These are phyloP conservation scores for Leucoma salicis DNA, from an alignment of 2,888 invertebrate genomes.

Conservation along the genomic window DNA sequence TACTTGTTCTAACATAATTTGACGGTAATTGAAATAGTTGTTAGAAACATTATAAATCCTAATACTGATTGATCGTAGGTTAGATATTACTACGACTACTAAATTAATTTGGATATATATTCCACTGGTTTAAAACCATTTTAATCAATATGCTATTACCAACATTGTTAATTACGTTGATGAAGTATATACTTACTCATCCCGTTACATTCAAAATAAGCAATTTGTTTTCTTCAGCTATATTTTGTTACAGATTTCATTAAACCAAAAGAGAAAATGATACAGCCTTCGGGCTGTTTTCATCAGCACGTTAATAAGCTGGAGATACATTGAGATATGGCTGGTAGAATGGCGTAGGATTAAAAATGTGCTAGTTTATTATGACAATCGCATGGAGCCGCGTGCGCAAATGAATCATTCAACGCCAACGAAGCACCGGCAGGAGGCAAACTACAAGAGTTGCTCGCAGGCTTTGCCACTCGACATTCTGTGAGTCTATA, in stretches of 20 bases:
- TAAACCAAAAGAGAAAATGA: conserved; percentile 33
- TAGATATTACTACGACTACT: neutral
- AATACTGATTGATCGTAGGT: neutral
- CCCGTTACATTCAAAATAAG: neutral
- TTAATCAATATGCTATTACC: too few species aligned
- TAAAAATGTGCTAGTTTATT: conserved; percentile 37
- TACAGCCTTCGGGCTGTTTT: conserved; percentile 23
- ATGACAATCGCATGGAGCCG: conserved; percentile 73
- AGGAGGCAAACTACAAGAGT: conserved; percentile 70
- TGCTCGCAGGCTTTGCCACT: conserved; percentile 77
- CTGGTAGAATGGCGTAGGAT: conserved; percentile 19
- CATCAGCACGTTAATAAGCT: conserved; percentile 22
- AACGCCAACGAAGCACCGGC: conserved; percentile 60
- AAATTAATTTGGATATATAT: neutral
- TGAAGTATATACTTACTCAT: neutral
- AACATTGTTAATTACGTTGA: too few species aligned
- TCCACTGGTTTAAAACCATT: too few species aligned
- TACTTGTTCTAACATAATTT: conserved; percentile 20
- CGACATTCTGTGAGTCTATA: conserved; percentile 77
- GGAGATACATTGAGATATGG: conserved; percentile 17
- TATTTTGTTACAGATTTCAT: conserved; percentile 42
- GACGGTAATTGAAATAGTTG: conserved; percentile 12
- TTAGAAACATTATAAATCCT: neutral
- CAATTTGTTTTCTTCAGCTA: neutral
- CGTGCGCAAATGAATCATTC: conserved; percentile 69